Conservation (phyloP, 1,140 invertebrate species). For the Chymomyza costata region DNA sequence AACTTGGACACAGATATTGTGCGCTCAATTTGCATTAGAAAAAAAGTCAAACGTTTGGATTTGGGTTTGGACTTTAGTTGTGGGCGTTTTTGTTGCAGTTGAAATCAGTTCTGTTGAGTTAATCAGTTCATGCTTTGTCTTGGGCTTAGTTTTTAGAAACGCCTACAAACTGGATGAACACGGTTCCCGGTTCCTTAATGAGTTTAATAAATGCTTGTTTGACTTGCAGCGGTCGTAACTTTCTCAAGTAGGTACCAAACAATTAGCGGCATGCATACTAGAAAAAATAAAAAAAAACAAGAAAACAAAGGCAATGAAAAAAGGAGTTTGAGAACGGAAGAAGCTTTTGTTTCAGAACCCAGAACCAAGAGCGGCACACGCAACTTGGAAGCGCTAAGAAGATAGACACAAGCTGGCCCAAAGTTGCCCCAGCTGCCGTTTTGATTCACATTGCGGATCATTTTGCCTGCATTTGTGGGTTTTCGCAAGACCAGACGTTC, state of each 20-base stretch:
- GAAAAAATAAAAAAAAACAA: too few relatives aligned
- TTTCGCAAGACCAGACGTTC: slow-evolving; percentile 45
- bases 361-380: too few relatives aligned
- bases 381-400: slow-evolving; percentile 20
- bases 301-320: too few relatives aligned
- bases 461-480: slow-evolving; percentile 46
- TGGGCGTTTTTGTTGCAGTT: slow-evolving; percentile 9
- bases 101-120: too few relatives aligned
- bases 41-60: slow-evolving; percentile 13
- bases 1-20: slow-evolving; percentile 29
- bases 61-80: background rate
- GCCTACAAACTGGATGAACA: too few relatives aligned
- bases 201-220: slow-evolving; percentile 71
- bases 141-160: slow-evolving; percentile 29
- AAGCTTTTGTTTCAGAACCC: too few relatives aligned
- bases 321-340: slow-evolving; percentile 59
- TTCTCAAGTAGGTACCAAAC: slow-evolving; percentile 65
- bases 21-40: slow-evolving; percentile 59
- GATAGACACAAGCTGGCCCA: slow-evolving; percentile 6
- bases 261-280: slow-evolving; percentile 61
- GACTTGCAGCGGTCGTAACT: slow-evolving; percentile 64
- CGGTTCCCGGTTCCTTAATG: slow-evolving; percentile 51
- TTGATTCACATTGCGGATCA: background rate
- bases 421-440: background rate
- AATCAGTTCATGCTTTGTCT: slow-evolving; percentile 67